These are phyloP conservation scores for Chionomys nivalis DNA, from an alignment of 2,113 vertebrate genomes.

Conservation along the genomic window DNA sequence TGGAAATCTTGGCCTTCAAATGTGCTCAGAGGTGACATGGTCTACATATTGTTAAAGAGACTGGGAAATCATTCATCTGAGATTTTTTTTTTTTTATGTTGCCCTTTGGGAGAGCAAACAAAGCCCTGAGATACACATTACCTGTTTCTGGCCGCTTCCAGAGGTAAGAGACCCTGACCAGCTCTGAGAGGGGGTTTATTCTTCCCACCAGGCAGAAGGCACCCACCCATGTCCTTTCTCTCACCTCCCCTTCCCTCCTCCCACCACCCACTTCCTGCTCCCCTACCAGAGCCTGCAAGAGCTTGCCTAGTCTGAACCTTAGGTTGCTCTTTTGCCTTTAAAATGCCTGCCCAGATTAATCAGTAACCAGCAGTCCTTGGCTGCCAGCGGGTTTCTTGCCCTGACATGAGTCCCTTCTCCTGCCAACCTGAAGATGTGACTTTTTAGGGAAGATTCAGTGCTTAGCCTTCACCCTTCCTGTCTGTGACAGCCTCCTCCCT, in stretches of 20 bases:
- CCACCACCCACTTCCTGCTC: background rate
- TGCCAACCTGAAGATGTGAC: conserved; percentile 68
- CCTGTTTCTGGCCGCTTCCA: background rate
- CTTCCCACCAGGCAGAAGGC: background rate
- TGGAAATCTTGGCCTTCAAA: conserved; percentile 28
- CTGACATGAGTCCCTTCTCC: conserved; percentile 63
- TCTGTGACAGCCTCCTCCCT: conserved; percentile 51
- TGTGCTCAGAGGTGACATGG: background rate
- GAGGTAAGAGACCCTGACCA: conserved; percentile 24
- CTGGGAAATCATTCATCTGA: conserved; percentile 1
- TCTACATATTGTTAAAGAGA: background rate
- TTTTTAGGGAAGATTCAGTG: conserved; percentile 69
- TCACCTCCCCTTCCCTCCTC: conserved; percentile 34
- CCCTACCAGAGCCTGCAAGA: conserved; percentile 21
- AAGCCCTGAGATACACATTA: conserved; percentile 10
- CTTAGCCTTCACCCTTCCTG: conserved; percentile 41
- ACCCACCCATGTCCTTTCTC: conserved; percentile 48
- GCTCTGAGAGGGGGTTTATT: background rate
- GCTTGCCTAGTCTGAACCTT: conserved; percentile 60
- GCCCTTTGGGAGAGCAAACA: conserved; percentile 49
- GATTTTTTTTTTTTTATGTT: conserved; percentile 40
- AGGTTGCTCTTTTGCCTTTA: conserved; percentile 52
- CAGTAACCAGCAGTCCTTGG: conserved; percentile 65
- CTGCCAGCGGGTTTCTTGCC: conserved; percentile 62
- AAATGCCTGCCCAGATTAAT: conserved; percentile 72